Evolutionary conservation across 2,888 invertebrate species (phyloP).

Genomic region (Venusia cambrica): DNA sequence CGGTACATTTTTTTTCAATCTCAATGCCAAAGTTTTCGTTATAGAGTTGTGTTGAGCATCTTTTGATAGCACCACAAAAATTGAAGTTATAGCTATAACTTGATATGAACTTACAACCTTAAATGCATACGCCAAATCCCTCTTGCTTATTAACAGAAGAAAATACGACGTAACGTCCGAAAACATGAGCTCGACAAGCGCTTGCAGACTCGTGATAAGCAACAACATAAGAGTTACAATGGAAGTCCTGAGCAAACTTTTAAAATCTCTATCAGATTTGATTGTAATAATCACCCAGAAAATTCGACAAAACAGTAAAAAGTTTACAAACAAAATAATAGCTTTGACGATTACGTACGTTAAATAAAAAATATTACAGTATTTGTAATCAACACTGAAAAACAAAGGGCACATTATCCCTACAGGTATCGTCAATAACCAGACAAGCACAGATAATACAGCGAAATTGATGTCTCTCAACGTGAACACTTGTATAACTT

Average conservation of each 20-base stretch:
- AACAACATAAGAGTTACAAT: conserved; percentile 48
- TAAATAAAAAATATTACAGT: conserved; percentile 32
- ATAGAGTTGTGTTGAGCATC: conserved; percentile 12
- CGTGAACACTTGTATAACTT: conserved; percentile 53
- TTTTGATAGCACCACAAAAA: conserved; percentile 22
- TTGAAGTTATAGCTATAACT: conserved; percentile 18
- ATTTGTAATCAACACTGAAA: conserved; percentile 3
- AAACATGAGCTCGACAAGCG: conserved; percentile 49
- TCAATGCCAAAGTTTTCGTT: conserved; percentile 12
- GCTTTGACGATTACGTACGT: conserved; percentile 45
- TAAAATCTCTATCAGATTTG: conserved; percentile 19
- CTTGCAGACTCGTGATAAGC: conserved; percentile 52
- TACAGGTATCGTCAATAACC: conserved; percentile 42
- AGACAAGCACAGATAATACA: conserved; percentile 37
- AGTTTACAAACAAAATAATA: conserved; percentile 35
- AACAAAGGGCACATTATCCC: conserved; percentile 28
- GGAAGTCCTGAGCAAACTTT: conserved; percentile 30
- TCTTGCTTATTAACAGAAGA: conserved; percentile 2
- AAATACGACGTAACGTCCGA: conserved; percentile 39
- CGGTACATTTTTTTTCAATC: conserved; percentile 11
- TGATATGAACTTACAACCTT: conserved; percentile 35
- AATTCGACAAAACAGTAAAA: conserved; percentile 49
- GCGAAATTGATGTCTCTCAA: conserved; percentile 36
- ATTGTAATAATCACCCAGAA: conserved; percentile 39
- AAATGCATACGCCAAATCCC: conserved; percentile 22